Evolutionary conservation across 2,113 vertebrate species (phyloP), one percentile per base, ranked within the genome.

Genomic region (Callipepla squamata): DNA sequence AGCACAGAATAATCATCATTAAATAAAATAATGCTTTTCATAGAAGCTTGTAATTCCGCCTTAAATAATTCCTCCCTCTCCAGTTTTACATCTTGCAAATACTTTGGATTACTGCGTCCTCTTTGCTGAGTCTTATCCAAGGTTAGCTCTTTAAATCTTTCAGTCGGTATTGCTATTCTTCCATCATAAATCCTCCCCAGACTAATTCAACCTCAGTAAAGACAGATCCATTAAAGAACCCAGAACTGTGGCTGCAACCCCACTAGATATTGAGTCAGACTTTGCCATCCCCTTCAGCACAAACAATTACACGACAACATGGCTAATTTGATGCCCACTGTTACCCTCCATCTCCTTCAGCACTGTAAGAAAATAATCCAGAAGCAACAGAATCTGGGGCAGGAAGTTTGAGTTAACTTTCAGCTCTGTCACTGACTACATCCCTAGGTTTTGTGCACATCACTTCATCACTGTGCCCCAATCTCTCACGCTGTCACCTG

Each of bases 261-360:
- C 68, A 6, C 0, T 7, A 51, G 63, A 1, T 4, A 7, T 0
- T 2, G 2, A 66, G 70, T 34, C 2, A 1, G 42, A 6, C 8
- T 87, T 44, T 63, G 22, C 59, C 1, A 2, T 6, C 20, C 9
- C 13, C 48, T 14, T 36, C 36, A 30, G 7, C 67, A 58, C 58
- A 6, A 74, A 14, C 1, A 48, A 58, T 58, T 51, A 34, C 30
- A 10, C 3, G 32, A 23, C 40, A 63, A 45, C 42, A 55, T 74
- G 3, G 2, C 28, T 28, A 18, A 48, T 2, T 28, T 3, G 22
- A 11, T 5, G 21, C 5, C 38, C 72, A 34, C 51, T 44, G 44
- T 61, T 34, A 50, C 4, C 1, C 16, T 36, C 18, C 0, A 0
- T 13, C 13, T 13, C 73, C 77, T 30, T 20, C 15, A 67, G 23